Percentiles rank a stretch among this genome's conserved stretches.
Conservation (phyloP, 2,113 vertebrate species). For the Heterochromis multidens region DNA sequence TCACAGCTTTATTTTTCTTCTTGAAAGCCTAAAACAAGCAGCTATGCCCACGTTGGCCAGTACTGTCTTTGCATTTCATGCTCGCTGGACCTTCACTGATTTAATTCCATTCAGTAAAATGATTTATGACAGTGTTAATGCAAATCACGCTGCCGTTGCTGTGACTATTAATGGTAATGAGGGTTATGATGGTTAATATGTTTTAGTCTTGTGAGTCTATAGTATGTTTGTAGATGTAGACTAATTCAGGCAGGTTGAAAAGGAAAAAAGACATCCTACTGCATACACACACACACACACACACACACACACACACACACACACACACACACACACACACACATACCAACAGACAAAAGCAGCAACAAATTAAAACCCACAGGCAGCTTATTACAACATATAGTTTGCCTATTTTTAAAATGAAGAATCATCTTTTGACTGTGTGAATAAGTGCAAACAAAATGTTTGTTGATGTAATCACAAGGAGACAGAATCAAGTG, state of each 20-base stretch:
- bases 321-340: not conserved
- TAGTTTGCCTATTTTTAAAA: not conserved
- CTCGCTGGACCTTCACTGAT: constrained; percentile 11
- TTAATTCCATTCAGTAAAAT: constrained; percentile 2
- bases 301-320: not conserved
- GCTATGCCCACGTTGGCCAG: not conserved
- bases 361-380: not conserved
- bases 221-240: not conserved
- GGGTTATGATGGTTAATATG: not conserved
- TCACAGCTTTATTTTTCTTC: not conserved
- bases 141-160: not conserved
- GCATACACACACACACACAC: too few relatives aligned
- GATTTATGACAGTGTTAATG: not conserved
- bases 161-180: not conserved
- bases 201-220: not conserved
- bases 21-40: not conserved
- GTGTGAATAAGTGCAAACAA: too few relatives aligned
- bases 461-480: not conserved
- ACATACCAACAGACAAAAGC: not conserved
- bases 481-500: not conserved
- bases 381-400: not conserved
- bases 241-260: not conserved
- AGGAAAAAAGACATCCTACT: not conserved
- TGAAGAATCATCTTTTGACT: too few relatives aligned
- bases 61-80: constrained; percentile 3